Evolutionary conservation across 1,140 invertebrate genomes (phyloP), one percentile per base, ranked within the genome.

Genomic region (Bombus superbus): DNA sequence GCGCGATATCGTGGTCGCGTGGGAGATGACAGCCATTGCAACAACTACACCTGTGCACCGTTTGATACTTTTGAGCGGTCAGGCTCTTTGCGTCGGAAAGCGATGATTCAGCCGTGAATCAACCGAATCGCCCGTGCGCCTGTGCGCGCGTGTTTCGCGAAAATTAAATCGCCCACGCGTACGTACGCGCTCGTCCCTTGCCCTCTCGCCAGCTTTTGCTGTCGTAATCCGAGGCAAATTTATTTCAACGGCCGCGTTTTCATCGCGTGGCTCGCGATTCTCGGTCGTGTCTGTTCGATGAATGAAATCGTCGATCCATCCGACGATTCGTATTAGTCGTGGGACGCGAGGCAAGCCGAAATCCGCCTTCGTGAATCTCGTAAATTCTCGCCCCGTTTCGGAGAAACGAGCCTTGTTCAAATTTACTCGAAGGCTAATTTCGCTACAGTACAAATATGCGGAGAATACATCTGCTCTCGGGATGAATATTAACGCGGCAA

Each of bases 21-120:
- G 77, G 76, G 57, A 47, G 79, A 81, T 18, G 78, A 74, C 82
- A 85, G 76, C 47, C 81, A 38, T 82, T 73, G 87, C 77, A 59
- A 72, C 86, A 53, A 38, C 64, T 62, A 66, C 83, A 85, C 76
- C 83, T 80, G 83, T 72, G 83, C 86, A 40, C 62, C 72, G 82
- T 22, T 71, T 64, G 74, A 62, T 80, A 76, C 76, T 88, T 85
- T 68, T 72, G 69, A 66, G 35, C 38, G 28, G 22, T 5, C 57
- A n/a, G 15, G 71, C 83, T 25, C 28, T 10, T 11, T 11, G 32
- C 71, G 69, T 25, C 59, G 38, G 38, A n/a, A 35, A 53, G 6
- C 75, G n/a, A 75, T 89, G 88, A 89, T 71, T 89, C 88, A 89
- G 74, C 81, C 11, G 42, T 89, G 85, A 89, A 86, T 89, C 88